These are phyloP conservation scores for Hippoglossus hippoglossus DNA, from an alignment of 2,797 vertebrate species.

Conservation along the genomic window DNA sequence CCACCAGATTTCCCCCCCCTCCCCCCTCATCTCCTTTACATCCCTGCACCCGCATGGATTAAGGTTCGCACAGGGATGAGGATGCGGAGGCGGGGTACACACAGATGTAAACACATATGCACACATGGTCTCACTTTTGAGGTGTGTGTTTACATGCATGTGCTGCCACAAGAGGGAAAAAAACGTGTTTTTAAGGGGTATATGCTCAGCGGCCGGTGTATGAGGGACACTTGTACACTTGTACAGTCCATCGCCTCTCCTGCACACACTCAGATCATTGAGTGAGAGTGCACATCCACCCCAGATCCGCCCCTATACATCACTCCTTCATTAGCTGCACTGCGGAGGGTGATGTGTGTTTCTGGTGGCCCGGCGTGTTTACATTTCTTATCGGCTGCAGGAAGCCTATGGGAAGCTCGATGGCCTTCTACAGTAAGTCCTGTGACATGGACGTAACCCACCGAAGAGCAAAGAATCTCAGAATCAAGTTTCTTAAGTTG, in stretches of 20 bases:
- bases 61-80: slow-evolving; percentile 45
- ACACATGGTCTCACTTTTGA: slow-evolving; percentile 45
- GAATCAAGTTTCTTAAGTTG: not conserved
- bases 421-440: slow-evolving; percentile 70
- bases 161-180: slow-evolving; percentile 14
- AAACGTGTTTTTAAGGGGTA: slow-evolving; percentile 26
- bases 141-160: slow-evolving; percentile 11
- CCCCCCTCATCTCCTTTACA: slow-evolving; percentile 25
- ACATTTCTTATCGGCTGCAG: slow-evolving; percentile 85
- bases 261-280: slow-evolving; percentile 74
- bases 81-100: not conserved
- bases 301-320: slow-evolving; percentile 22
- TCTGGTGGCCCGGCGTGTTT: slow-evolving; percentile 77
- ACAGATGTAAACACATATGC: slow-evolving; percentile 23
- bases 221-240: slow-evolving; percentile 71
- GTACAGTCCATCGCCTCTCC: slow-evolving; percentile 73
- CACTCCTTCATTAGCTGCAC: slow-evolving; percentile 42
- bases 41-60: slow-evolving; percentile 62
- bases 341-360: slow-evolving; percentile 62
- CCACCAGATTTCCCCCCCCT: slow-evolving; percentile 48
- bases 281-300: slow-evolving; percentile 59
- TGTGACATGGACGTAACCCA: slow-evolving; percentile 71
- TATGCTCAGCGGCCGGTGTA: slow-evolving; percentile 35
- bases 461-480: slow-evolving; percentile 38
- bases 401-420: slow-evolving; percentile 87